Conservation (phyloP, 1,140 invertebrate species). For the Dendroctonus valens region DNA sequence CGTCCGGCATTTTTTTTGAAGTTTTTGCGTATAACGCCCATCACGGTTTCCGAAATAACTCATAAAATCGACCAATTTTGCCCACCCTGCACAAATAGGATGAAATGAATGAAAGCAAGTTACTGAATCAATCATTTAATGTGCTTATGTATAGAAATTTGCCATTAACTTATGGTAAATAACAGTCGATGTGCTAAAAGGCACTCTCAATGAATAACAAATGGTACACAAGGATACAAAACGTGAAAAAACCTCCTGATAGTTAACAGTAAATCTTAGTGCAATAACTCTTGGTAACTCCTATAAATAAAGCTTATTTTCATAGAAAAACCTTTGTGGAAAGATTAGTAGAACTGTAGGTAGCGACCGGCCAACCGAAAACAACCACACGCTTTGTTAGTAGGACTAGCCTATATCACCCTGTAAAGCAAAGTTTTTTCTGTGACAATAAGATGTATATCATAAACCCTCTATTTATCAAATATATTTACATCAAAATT, state of each 20-base stretch:
- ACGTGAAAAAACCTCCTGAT: constrained; percentile 25
- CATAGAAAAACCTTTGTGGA: constrained; percentile 19
- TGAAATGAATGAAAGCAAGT: too few species aligned
- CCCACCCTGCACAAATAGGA: too few species aligned
- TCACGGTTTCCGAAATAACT: too few species aligned
- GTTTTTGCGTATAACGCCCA: too few species aligned
- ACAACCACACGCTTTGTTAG: constrained; percentile 1
- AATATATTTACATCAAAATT: constrained; percentile 8
- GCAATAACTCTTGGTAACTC: constrained; percentile 28
- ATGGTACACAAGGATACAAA: constrained; percentile 31
- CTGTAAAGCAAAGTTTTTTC: constrained; percentile 29
- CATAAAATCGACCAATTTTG: too few species aligned
- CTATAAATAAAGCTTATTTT: constrained; percentile 16
- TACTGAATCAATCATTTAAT: constrained; percentile 19
- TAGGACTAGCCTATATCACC: constrained; percentile 28
- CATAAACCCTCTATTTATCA: constrained; percentile 2
- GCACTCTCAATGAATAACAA: constrained; percentile 35
- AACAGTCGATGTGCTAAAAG: constrained; percentile 37
- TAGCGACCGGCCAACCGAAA: neutral
- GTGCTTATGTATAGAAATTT: constrained; percentile 23
- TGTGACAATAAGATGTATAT: constrained; percentile 16
- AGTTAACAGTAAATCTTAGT: constrained; percentile 19
- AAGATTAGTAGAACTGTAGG: too few species aligned
- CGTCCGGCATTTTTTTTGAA: too few species aligned
- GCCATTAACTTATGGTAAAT: constrained; percentile 21